Base-by-base conservation (phyloP, 2,888 invertebrate genomes). In the Pheosia gnoma region DNA sequence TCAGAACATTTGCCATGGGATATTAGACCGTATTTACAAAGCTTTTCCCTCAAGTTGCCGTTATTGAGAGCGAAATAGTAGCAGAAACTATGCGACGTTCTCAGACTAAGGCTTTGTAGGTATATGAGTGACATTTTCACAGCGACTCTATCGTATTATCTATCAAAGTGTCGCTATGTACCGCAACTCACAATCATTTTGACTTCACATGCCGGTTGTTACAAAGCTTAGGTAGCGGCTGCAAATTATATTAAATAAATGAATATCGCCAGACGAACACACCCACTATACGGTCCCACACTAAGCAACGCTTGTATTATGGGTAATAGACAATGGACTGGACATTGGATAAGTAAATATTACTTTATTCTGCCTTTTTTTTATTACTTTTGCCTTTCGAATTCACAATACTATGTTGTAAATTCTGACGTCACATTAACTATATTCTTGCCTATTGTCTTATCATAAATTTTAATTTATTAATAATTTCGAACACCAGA, bases 1-100 rank as follows among this genome's bases (percentile, higher is more conserved):
- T 84, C 79, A 76, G 74, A 65, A 81, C 83, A 82, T 83, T 83
- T 80, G 72, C 66, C 78, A 73, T 74, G 74, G 77, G 74, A 79
- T 82, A 81, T 80, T 77, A 78, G 73, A 80, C 71, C 65, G 71
- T 78, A 76, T 79, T 78, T 70, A 69, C 73, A 68, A 66, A 71
- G 72, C 68, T 72, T 74, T 79, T 75, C 71, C 70, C 63, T 75
- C 65, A 59, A 71, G 72, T 76, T 11, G 7, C 53, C 37, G 53
- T 4, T 72, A 58, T 65, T 65, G 59, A 60, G 60, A 66, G 68
- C 63, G 62, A 67, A 66, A 67, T 74, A 66, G 74, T 71, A 76
- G 63, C 68, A 71, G 60, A 70, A 77, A 77, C 79, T 72, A 73
- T 70, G 66, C 57, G 59, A 64, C 39, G 43, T 55, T 62, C 58